A percentile compares a stretch with the other conserved stretches of the same genome.
Evolutionary conservation across 2,888 invertebrate genomes (phyloP).

Genomic region (Nomada hirtipes): DNA sequence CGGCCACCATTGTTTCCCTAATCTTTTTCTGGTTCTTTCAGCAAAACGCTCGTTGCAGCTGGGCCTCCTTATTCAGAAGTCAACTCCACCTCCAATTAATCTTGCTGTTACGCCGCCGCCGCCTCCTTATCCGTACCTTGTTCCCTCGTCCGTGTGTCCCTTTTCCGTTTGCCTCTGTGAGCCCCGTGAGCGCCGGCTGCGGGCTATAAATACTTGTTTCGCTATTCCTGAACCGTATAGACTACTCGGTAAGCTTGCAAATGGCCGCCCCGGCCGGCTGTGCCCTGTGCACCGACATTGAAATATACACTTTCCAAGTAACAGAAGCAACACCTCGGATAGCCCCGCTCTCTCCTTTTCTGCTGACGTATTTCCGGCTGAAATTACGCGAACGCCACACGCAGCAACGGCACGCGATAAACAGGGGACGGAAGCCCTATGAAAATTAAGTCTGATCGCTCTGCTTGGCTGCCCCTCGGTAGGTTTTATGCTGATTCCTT

Average conservation of each 20-base stretch:
- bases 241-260: constrained; percentile 60
- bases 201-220: constrained; percentile 68
- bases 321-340: constrained; percentile 60
- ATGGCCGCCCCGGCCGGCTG: constrained; percentile 51
- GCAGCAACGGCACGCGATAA: constrained; percentile 22
- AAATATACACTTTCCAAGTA: constrained; percentile 67
- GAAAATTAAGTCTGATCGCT: constrained; percentile 20
- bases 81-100: constrained; percentile 52
- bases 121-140: constrained; percentile 45
- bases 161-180: constrained; percentile 26
- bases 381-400: constrained; percentile 40
- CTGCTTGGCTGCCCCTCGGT: not conserved
- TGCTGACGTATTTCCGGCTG: constrained; percentile 41
- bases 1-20: constrained; percentile 41
- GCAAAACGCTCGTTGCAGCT: constrained; percentile 37
- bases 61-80: constrained; percentile 53
- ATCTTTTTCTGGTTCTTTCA: constrained; percentile 52
- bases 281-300: constrained; percentile 51
- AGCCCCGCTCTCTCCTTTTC: constrained; percentile 26
- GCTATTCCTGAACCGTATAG: constrained; percentile 64
- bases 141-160: constrained; percentile 20
- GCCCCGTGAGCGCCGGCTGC: constrained; percentile 27
- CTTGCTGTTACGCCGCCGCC: constrained; percentile 38
- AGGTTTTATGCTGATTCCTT: not conserved
- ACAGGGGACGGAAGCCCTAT: not conserved